phyloP scores from a whole-genome alignment of 2,113 vertebrate species.

The Chaetorhynchus papuensis region DNA sequence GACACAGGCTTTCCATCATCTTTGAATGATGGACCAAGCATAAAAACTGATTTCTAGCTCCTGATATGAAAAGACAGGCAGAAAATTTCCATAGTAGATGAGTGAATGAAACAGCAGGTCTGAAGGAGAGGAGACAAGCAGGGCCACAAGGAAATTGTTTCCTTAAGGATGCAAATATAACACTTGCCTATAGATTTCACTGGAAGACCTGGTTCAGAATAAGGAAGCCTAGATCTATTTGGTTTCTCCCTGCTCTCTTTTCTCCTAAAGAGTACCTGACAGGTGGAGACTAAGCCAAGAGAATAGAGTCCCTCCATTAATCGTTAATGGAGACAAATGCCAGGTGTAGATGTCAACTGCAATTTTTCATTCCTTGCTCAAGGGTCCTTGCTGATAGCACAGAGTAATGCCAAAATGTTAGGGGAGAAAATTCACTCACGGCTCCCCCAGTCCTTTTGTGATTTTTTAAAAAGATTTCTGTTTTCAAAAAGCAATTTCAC shows the following conservation, averaged over 20 bases:
- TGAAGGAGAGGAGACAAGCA: neutral
- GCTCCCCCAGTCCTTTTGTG: neutral
- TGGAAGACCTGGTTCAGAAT: neutral
- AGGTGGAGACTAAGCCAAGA: neutral
- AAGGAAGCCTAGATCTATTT: neutral
- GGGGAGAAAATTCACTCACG: neutral
- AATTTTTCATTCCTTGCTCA: constrained; percentile 21
- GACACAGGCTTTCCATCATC: neutral
- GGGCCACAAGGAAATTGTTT: neutral
- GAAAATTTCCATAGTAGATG: neutral
- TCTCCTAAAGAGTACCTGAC: constrained; percentile 5
- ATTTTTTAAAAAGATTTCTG: neutral
- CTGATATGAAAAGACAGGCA: neutral
- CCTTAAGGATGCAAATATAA: neutral
- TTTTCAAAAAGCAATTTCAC: neutral
- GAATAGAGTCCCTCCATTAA: neutral
- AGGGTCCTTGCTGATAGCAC: neutral
- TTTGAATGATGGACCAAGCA: neutral
- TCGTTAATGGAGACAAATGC: constrained; percentile 28
- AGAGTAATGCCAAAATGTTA: neutral
- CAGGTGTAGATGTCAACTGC: constrained; percentile 18
- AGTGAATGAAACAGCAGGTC: neutral
- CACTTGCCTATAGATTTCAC: neutral
- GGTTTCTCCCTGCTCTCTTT: neutral
- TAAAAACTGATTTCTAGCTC: neutral